These are phyloP conservation scores for Acheta domesticus DNA, from an alignment of 2,888 invertebrate species.

Conservation along the genomic window DNA sequence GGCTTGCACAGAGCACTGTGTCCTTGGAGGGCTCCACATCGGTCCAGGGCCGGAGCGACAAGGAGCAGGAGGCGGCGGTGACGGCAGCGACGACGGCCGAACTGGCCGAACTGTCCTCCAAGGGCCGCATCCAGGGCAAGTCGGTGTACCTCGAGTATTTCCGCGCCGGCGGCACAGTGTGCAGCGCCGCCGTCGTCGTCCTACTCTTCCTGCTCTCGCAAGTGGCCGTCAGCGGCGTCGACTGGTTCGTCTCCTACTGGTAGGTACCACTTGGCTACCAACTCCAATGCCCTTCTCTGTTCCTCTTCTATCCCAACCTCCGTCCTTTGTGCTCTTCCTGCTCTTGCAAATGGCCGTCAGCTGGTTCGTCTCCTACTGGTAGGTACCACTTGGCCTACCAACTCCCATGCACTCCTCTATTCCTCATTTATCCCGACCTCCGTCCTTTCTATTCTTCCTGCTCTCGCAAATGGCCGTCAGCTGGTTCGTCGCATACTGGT, in stretches of 20 bases:
- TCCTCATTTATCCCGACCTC: no score
- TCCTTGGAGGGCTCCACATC: not conserved
- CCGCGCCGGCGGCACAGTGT: slow-evolving; percentile 51
- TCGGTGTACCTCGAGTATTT: slow-evolving; percentile 52
- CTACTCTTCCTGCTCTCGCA: slow-evolving; percentile 59
- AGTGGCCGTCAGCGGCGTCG: slow-evolving; percentile 61
- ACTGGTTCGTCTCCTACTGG: slow-evolving; percentile 75
- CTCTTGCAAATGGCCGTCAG: no score
- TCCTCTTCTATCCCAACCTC: not conserved
- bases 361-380: slow-evolving; percentile 28
- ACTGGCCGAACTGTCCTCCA: not conserved
- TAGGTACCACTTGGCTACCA: slow-evolving; percentile 45
- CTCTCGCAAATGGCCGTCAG: no score
- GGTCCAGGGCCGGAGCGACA: not conserved
- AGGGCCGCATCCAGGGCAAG: slow-evolving; percentile 41
- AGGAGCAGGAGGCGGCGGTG: not conserved
- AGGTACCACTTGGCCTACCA: no score
- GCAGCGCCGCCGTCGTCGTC: slow-evolving; percentile 51
- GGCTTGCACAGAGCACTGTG: not conserved
- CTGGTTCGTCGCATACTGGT: no score
- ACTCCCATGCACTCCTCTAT: no score
- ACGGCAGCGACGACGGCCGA: not conserved
- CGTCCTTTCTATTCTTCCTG: no score
- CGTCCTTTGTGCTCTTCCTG: no score
- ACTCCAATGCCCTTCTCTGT: not conserved